Percentiles rank a stretch among this genome's conserved stretches.
phyloP scores from a whole-genome alignment of 2,888 invertebrate genomes.

The Flexamia atlantica region DNA sequence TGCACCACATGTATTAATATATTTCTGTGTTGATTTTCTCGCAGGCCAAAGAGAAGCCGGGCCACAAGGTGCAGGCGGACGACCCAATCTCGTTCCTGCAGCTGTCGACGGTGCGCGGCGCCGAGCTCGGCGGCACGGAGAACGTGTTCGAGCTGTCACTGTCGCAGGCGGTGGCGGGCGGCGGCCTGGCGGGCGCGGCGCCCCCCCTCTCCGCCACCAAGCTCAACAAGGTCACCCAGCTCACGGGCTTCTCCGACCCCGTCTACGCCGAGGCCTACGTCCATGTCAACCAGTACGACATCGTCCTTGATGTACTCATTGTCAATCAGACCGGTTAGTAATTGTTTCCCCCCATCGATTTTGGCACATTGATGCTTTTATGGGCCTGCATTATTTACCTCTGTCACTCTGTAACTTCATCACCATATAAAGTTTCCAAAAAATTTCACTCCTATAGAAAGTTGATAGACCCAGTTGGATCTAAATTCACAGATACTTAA shows the following conservation, averaged over 20 bases:
- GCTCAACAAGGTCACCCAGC: conserved; percentile 80
- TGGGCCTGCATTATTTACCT: too few relatives aligned
- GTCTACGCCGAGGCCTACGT: conserved; percentile 99
- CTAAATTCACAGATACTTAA: too few relatives aligned
- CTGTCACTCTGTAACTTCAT: too few relatives aligned
- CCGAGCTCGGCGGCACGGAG: conserved; percentile 79
- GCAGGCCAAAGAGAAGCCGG: conserved; percentile 73
- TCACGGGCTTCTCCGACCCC: conserved; percentile 99
- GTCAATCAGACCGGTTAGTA: conserved; percentile 95
- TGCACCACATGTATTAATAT: too few relatives aligned
- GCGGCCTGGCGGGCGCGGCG: conserved; percentile 74
- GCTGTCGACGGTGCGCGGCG: conserved; percentile 81
- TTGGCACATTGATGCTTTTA: too few relatives aligned
- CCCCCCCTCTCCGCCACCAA: conserved; percentile 70
- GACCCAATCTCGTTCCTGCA: conserved; percentile 92
- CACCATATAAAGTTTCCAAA: too few relatives aligned
- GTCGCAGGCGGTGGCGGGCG: conserved; percentile 90
- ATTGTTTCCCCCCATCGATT: too few relatives aligned
- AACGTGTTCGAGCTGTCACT: conserved; percentile 97
- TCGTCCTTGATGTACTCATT: conserved; percentile 97
- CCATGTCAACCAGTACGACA: conserved; percentile 99
- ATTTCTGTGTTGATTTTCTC: background rate
- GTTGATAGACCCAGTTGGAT: too few relatives aligned
- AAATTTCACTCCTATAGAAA: too few relatives aligned
- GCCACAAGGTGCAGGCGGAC: conserved; percentile 75